Conservation (phyloP, 2,113 vertebrate genomes). For the Gasterosteus aculeatus region DNA sequence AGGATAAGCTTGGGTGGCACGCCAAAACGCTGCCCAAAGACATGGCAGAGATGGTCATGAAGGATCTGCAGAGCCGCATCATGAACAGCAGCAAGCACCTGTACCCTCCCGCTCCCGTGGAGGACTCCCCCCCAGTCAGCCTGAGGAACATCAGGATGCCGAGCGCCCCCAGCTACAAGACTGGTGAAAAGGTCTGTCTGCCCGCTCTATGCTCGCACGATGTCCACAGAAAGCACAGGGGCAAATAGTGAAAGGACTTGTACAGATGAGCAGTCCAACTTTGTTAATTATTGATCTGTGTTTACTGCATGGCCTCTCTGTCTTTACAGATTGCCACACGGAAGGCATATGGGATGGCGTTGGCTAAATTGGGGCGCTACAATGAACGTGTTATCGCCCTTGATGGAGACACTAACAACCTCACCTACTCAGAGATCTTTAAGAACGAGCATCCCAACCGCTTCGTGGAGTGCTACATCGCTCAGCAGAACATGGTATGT, state of each 20-base stretch:
- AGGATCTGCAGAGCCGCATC: conserved; percentile 88
- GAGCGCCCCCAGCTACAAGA: conserved; percentile 89
- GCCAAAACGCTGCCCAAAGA: conserved; percentile 93
- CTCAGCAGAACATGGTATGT: conserved; percentile 96
- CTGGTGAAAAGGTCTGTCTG: conserved; percentile 89
- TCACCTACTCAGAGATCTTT: conserved; percentile 92
- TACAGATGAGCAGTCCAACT: not conserved
- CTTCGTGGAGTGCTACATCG: conserved; percentile 94
- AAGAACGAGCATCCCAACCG: conserved; percentile 93
- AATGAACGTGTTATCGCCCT: conserved; percentile 89
- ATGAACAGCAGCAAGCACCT: conserved; percentile 90
- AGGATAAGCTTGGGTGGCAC: conserved; percentile 95
- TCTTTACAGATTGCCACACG: conserved; percentile 87
- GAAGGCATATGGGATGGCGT: conserved; percentile 90
- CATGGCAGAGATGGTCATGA: conserved; percentile 89
- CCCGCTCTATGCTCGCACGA: not conserved
- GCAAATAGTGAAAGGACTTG: not conserved
- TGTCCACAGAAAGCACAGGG: not conserved
- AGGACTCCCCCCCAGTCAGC: conserved; percentile 87
- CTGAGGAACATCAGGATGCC: conserved; percentile 91
- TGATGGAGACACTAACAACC: conserved; percentile 95
- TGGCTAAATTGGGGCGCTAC: conserved; percentile 91
- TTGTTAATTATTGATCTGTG: not conserved
- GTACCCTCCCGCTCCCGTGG: conserved; percentile 85
- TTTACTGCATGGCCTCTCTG: not conserved